Base-by-base conservation (phyloP, 2,113 vertebrate species). In the Tupaia chinensis region DNA sequence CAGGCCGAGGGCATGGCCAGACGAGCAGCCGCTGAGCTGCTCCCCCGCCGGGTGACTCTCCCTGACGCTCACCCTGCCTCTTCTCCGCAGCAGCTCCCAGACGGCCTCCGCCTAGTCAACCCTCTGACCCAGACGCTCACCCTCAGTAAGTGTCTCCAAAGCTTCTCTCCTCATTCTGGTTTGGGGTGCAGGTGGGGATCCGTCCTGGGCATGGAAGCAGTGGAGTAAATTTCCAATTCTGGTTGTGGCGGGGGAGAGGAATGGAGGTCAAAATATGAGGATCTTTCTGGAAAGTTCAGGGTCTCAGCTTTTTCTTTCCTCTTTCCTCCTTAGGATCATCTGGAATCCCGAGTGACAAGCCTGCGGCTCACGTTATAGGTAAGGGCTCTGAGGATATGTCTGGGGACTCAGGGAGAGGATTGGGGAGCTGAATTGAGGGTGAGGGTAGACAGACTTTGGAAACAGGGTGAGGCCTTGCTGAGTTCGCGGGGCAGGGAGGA, bases 311-410 rank as follows among this genome's bases (percentile, higher is more conserved):
- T 92, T 87, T 60, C 23, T 94, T 87, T 80, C 22, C 8, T 80
- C 17, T 85, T 77, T 70, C 54, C 32, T 93, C 68, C 29, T 68
- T 85, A 98, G 98, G 97, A 90, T 95, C 93, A 13, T 94, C 97
- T 91, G 93, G 34, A 65, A 81, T 17, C 25, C 32, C 79, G 14
- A 89, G 80, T 54, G 94, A 97, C 96, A 97, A 98, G 92, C 97
- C 97, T 0, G 97, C 97, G 1, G 97, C 97, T 73, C 97, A 97
- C 0, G 97, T 97, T 72, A 97, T 98, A 95, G 98, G 98, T 98
- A 94, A 98, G 97, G 72, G 54, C 4, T 78, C 91, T 54, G 80
- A 80, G n/a, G 54, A 9, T 4, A 20, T n/a, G 3, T 15, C 70
- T 56, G 27, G 85, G 65, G 69, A n/a, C 4, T 2, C 10, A 5